Percentiles rank a stretch among this genome's conserved stretches.
These are phyloP conservation scores for Spongilla lacustris DNA, from an alignment of 37 sponge, comb jelly and placozoan species.

Conservation along the genomic window DNA sequence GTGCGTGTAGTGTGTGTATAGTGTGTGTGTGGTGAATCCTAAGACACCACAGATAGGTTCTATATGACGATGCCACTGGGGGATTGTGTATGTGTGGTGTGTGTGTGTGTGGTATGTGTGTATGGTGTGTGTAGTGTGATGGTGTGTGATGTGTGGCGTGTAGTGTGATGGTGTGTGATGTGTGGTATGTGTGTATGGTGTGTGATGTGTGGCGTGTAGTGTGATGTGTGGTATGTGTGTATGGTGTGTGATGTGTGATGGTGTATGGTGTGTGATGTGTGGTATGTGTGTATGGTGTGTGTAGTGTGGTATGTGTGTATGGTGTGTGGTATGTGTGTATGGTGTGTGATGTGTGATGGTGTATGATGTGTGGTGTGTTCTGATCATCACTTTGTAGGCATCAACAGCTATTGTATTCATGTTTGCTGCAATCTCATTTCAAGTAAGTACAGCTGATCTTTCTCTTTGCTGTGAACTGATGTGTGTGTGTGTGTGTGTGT, in stretches of 20 bases:
- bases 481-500: too few relatives aligned
- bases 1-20: too few relatives aligned
- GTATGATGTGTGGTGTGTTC: neutral
- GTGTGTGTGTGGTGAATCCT: too few relatives aligned
- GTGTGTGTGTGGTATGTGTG: neutral
- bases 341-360: neutral
- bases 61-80: too few relatives aligned
- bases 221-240: neutral
- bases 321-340: neutral
- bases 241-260: too few relatives aligned
- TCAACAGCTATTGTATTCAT: slow-evolving; percentile 62
- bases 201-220: neutral
- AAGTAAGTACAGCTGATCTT: slow-evolving; percentile 27
- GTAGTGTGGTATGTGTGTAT: neutral
- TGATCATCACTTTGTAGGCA: slow-evolving; percentile 37
- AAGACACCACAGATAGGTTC: too few relatives aligned
- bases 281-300: slow-evolving; percentile 3
- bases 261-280: neutral
- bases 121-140: neutral
- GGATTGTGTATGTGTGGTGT: too few relatives aligned
- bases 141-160: slow-evolving; percentile 2
- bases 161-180: neutral
- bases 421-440: slow-evolving; percentile 84
- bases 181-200: neutral
- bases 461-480: neutral